These are phyloP conservation scores for Melieria picta DNA, from an alignment of 2,888 invertebrate species.

Conservation along the genomic window DNA sequence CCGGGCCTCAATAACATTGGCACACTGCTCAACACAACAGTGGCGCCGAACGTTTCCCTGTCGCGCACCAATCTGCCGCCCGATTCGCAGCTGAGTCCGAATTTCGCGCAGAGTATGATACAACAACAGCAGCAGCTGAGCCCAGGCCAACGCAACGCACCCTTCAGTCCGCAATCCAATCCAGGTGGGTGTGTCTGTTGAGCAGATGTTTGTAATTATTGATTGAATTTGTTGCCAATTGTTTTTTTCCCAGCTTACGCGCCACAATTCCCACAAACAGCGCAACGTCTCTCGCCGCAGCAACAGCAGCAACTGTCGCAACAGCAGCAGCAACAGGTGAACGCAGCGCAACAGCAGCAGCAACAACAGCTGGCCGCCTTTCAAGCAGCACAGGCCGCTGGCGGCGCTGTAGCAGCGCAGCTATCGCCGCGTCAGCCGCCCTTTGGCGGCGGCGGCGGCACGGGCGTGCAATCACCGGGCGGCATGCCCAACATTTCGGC, in stretches of 20 bases:
- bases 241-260: conserved; percentile 53
- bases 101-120: conserved; percentile 68
- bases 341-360: conserved; percentile 50
- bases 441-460: conserved; percentile 49
- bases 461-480: conserved; percentile 64
- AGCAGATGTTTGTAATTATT: not conserved
- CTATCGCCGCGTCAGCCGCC: conserved; percentile 64
- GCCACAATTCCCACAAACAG: conserved; percentile 61
- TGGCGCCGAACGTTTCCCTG: conserved; percentile 88
- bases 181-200: conserved; percentile 50
- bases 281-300: conserved; percentile 61
- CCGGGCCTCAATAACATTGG: conserved; percentile 74
- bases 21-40: conserved; percentile 82
- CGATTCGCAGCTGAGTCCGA: conserved; percentile 73
- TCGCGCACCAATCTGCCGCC: conserved; percentile 74
- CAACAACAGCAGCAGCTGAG: conserved; percentile 66
- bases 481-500: conserved; percentile 50
- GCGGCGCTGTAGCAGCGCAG: conserved; percentile 56
- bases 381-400: conserved; percentile 39
- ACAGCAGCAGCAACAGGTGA: conserved; percentile 52
- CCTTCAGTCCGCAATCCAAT: conserved; percentile 65
- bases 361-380: conserved; percentile 55
- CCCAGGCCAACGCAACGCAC: conserved; percentile 65
- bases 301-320: conserved; percentile 57
- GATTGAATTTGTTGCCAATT: not conserved